Evolutionary conservation across 2,888 invertebrate genomes (phyloP).

Genomic region (Thyatira batis): DNA sequence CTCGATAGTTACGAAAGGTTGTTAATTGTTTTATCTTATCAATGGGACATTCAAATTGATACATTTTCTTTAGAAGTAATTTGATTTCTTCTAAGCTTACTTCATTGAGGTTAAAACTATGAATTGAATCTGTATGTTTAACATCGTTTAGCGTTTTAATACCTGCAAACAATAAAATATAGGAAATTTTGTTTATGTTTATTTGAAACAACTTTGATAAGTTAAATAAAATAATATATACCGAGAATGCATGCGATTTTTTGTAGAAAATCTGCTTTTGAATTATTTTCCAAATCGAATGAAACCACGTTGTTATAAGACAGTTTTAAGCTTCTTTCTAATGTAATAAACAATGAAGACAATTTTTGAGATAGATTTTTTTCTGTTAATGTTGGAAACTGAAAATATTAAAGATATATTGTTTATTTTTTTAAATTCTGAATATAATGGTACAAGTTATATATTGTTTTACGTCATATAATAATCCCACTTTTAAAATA

Average conservation of each 20-base stretch:
- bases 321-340: slow-evolving; percentile 49
- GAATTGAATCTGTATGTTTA: slow-evolving; percentile 21
- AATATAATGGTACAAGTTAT: slow-evolving; percentile 5
- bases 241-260: slow-evolving; percentile 35
- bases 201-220: not conserved
- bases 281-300: slow-evolving; percentile 28
- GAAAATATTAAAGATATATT: not conserved
- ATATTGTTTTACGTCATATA: slow-evolving; percentile 24
- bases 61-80: slow-evolving; percentile 29
- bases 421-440: not conserved
- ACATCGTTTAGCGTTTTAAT: slow-evolving; percentile 30
- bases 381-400: slow-evolving; percentile 12
- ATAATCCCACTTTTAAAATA: slow-evolving; percentile 18
- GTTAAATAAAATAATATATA: too few species aligned
- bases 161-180: slow-evolving; percentile 22
- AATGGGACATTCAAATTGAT: slow-evolving; percentile 26
- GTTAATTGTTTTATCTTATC: slow-evolving; percentile 33
- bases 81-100: slow-evolving; percentile 37
- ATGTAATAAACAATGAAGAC: slow-evolving; percentile 38
- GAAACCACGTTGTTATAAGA: slow-evolving; percentile 42
- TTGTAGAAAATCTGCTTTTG: slow-evolving; percentile 17
- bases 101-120: slow-evolving; percentile 33
- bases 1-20: slow-evolving; percentile 46
- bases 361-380: slow-evolving; percentile 33
- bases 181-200: not conserved